Base-by-base conservation (phyloP, 2,888 invertebrate genomes). In the Agriopis leucophaearia region DNA sequence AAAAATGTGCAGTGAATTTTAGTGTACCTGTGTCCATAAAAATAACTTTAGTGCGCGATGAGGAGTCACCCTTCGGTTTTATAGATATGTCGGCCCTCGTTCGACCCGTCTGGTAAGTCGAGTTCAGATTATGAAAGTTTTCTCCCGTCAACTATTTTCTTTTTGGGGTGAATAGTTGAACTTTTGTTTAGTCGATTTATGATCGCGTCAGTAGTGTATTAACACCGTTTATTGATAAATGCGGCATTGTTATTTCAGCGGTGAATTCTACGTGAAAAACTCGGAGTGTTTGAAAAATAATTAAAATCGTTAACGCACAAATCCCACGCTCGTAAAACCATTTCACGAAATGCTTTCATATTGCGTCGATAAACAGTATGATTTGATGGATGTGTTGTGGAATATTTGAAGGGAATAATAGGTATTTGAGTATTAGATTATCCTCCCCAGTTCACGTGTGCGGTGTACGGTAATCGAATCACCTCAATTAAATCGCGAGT, bases 41-140 rank as follows among this genome's bases (percentile, higher is more conserved):
- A 45, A 70, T 83, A 87, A 87, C 84, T 88, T 78, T 84, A 80
- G 92, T 93, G 92, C 87, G 91, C 88, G 86, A 94, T 92, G 92
- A 85, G 88, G 89, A 85, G 81, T 84, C 84, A 77, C 77, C 84
- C 81, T 83, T 81, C 78, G 83, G 83, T 86, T 86, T 89, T 89
- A 89, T 95, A 94, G 92, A 91, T 87, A 95, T 95, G 95, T 94
- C 94, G 88, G 90, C 94, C 75, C 90, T 94, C 79, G 94, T 94
- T 85, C 91, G 94, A 87, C 94, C 94, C 79, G 89, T 94, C 84
- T 94, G 94, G 94, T 94, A 92, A 94, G 94, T 94, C 77, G 44
- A 68, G 44, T 63, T 66, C 54, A 44, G 60, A 74, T 77, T 74
- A 70, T 47, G 61, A 73, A 76, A 77, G 62, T 79, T 78, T 78